Percentiles rank a stretch among this genome's conserved stretches.
phyloP scores from a whole-genome alignment of 2,888 invertebrate species.

The Catocala nupta region DNA sequence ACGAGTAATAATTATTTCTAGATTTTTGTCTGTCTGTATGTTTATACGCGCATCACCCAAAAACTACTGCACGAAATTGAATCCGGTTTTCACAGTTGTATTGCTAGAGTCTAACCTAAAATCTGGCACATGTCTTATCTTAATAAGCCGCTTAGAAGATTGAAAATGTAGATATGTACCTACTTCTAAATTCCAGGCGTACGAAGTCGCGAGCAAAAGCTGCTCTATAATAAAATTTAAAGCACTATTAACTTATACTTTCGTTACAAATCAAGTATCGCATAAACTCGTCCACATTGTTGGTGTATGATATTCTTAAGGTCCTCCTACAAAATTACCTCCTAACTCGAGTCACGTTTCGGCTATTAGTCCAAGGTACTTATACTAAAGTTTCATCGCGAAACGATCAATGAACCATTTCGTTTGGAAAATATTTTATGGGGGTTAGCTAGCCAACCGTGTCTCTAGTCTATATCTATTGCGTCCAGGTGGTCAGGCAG shows the following conservation, averaged over 20 bases:
- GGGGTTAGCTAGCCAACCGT: constrained; percentile 49
- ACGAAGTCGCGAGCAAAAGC: too few species aligned
- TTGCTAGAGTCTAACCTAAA: too few species aligned
- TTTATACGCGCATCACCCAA: too few species aligned
- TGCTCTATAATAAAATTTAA: not conserved
- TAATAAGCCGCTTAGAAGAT: too few species aligned
- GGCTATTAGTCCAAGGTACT: constrained; percentile 82
- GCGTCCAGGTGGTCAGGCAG: constrained; percentile 47
- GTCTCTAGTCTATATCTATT: constrained; percentile 21
- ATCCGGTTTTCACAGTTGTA: too few species aligned
- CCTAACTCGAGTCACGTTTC: constrained; percentile 80
- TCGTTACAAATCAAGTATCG: constrained; percentile 7
- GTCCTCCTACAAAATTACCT: constrained; percentile 74
- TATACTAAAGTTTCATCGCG: constrained; percentile 82
- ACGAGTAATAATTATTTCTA: too few species aligned
- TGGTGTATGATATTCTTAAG: constrained; percentile 81
- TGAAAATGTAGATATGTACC: too few species aligned
- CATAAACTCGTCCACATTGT: constrained; percentile 72
- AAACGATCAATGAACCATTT: constrained; percentile 79
- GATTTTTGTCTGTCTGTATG: too few species aligned
- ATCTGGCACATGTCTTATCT: too few species aligned
- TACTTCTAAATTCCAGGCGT: too few species aligned
- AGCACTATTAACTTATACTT: not conserved
- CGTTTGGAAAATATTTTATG: constrained; percentile 76
- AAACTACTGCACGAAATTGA: too few species aligned